Evolutionary conservation across 1,140 invertebrate genomes (phyloP).

Genomic region (Campodea augens): DNA sequence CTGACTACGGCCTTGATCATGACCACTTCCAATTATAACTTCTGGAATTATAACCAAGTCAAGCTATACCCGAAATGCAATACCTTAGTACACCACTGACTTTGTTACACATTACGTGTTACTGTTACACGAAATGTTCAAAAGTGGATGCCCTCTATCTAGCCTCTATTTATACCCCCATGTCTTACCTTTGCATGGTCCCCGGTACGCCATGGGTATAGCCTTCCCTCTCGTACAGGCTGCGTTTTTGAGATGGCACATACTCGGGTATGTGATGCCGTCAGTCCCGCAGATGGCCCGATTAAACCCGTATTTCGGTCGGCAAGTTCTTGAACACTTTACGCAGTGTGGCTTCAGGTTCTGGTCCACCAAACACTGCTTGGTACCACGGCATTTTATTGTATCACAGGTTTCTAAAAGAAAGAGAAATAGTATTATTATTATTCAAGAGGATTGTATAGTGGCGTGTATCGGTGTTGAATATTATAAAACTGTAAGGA

Average conservation of each 20-base stretch:
- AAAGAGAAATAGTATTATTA: neutral
- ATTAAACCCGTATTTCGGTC: slow-evolving; percentile 20
- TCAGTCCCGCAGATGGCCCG: slow-evolving; percentile 57
- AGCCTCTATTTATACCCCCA: too few relatives aligned
- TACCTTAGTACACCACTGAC: too few relatives aligned
- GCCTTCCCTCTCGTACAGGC: slow-evolving; percentile 61
- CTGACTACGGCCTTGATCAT: too few relatives aligned
- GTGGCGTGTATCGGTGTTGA: too few relatives aligned
- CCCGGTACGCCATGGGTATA: slow-evolving; percentile 67
- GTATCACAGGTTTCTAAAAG: slow-evolving; percentile 51
- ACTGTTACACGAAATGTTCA: too few relatives aligned
- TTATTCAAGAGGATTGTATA: too few relatives aligned
- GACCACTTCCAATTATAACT: too few relatives aligned
- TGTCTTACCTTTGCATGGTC: slow-evolving; percentile 61
- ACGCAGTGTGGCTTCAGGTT: slow-evolving; percentile 67
- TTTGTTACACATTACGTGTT: too few relatives aligned
- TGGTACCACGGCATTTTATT: slow-evolving; percentile 55
- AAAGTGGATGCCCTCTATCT: too few relatives aligned
- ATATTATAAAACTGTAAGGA: too few relatives aligned
- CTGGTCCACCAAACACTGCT: slow-evolving; percentile 67
- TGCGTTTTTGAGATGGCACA: slow-evolving; percentile 62
- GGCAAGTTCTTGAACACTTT: slow-evolving; percentile 47
- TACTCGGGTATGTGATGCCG: slow-evolving; percentile 64
- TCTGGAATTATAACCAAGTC: too few relatives aligned
- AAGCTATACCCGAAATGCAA: too few relatives aligned